A percentile compares a stretch with the other conserved stretches of the same genome.
Evolutionary conservation across 2,888 invertebrate genomes (phyloP).

Genomic region (Cataglyphis livida): DNA sequence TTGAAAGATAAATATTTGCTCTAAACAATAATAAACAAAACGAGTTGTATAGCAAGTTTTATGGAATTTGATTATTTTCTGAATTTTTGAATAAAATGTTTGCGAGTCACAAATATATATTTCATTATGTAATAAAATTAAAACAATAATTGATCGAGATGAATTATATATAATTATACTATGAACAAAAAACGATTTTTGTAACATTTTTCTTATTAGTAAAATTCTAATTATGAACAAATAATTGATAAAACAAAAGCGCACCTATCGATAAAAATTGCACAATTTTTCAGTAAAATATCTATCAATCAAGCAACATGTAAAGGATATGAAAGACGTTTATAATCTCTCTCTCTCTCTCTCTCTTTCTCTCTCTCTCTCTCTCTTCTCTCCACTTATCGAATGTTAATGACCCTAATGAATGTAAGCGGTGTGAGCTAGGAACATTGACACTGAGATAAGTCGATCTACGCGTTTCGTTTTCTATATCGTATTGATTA

Average conservation of each 20-base stretch:
- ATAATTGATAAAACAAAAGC: background rate
- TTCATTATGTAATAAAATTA: conserved; percentile 6
- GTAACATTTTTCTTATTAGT: background rate
- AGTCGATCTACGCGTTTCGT: conserved; percentile 77
- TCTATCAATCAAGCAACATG: conserved; percentile 52
- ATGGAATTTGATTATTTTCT: background rate
- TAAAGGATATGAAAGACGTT: conserved; percentile 31
- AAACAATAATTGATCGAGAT: background rate
- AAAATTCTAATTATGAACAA: background rate
- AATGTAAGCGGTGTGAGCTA: conserved; percentile 79
- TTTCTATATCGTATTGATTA: conserved; percentile 77
- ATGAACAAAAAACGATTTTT: background rate
- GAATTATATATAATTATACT: background rate
- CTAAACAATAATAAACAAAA: background rate
- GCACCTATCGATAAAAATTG: background rate
- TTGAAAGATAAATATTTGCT: conserved; percentile 5
- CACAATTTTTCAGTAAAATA: conserved; percentile 15
- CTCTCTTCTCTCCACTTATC: conserved; percentile 64
- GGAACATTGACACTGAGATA: conserved; percentile 82
- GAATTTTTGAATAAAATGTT: background rate
- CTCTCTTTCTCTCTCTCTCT: conserved; percentile 12
- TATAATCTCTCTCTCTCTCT: conserved; percentile 52
- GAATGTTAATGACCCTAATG: conserved; percentile 83
- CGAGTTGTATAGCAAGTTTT: background rate
- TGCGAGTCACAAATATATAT: background rate